phyloP scores from a whole-genome alignment of 2,888 invertebrate species.

The Nomada flava region DNA sequence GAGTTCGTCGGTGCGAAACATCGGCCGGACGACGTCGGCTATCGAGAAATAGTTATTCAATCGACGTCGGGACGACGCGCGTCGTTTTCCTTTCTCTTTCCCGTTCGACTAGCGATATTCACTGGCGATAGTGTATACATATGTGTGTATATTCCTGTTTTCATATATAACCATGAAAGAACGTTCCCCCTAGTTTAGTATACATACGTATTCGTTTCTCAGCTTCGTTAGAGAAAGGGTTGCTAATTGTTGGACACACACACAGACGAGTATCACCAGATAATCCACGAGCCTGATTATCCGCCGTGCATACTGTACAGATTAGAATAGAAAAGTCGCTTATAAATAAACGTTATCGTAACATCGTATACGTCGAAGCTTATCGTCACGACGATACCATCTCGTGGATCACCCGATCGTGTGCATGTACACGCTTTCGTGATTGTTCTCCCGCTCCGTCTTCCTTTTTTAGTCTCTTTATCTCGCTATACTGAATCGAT shows the following conservation, averaged over 20 bases:
- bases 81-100: constrained; percentile 1
- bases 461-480: constrained; percentile 19
- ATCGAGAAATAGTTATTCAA: constrained; percentile 70
- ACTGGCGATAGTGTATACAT: background rate
- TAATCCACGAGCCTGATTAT: constrained; percentile 46
- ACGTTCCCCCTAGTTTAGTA: background rate
- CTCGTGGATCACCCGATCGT: constrained; percentile 43
- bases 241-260: background rate
- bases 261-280: constrained; percentile 15
- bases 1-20: constrained; percentile 16
- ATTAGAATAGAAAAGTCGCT: constrained; percentile 60
- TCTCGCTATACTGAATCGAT: constrained; percentile 55
- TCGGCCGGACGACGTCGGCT: constrained; percentile 54
- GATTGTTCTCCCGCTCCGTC: constrained; percentile 5
- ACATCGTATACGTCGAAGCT: constrained; percentile 35
- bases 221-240: background rate
- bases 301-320: constrained; percentile 48
- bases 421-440: constrained; percentile 10
- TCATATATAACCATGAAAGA: background rate
- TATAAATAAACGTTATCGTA: constrained; percentile 54
- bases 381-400: constrained; percentile 34
- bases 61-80: constrained; percentile 48
- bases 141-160: too few relatives aligned
- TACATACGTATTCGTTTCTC: background rate
- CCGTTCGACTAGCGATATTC: constrained; percentile 2